phyloP scores from a whole-genome alignment of 23 tunicate species.

The Trididemnum clinides region DNA sequence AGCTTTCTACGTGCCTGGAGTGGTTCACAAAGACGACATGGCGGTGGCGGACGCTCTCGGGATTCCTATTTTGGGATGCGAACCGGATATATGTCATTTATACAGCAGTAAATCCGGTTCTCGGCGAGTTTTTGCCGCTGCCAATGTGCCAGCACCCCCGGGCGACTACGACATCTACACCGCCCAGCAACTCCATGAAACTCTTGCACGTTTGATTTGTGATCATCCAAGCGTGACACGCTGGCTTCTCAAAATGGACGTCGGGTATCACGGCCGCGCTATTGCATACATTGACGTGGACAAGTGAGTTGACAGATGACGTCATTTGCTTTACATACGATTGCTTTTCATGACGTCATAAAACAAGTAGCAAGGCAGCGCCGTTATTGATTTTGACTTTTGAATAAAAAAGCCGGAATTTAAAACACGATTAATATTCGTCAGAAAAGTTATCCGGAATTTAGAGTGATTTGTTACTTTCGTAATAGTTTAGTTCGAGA shows the following conservation, averaged over 20 bases:
- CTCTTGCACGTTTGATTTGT: constrained; percentile 76
- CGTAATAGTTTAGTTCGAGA: no score
- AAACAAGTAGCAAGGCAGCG: no score
- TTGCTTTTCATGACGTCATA: no score
- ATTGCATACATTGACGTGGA: constrained; percentile 79
- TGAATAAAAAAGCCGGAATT: no score
- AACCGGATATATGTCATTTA: constrained; percentile 89
- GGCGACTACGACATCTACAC: constrained; percentile 92
- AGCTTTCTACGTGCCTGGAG: constrained; percentile 74
- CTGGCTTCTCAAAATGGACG: constrained; percentile 86
- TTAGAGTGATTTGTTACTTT: no score
- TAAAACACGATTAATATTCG: no score
- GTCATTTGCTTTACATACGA: background rate
- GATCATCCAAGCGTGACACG: constrained; percentile 60
- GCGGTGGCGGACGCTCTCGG: constrained; percentile 88
- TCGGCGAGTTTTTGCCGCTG: constrained; percentile 81
- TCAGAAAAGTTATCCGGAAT: no score
- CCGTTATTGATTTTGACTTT: no score
- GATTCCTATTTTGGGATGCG: constrained; percentile 85
- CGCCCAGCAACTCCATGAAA: constrained; percentile 85
- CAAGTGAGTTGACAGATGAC: constrained; percentile 38
- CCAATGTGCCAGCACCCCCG: constrained; percentile 79
- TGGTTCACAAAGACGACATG: constrained; percentile 71
- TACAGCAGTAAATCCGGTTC: constrained; percentile 96
- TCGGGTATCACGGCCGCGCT: constrained; percentile 82